A percentile compares a stretch with the other conserved stretches of the same genome.
These are phyloP conservation scores for Patagioenas fasciata DNA, from an alignment of 2,113 vertebrate genomes.

Conservation along the genomic window DNA sequence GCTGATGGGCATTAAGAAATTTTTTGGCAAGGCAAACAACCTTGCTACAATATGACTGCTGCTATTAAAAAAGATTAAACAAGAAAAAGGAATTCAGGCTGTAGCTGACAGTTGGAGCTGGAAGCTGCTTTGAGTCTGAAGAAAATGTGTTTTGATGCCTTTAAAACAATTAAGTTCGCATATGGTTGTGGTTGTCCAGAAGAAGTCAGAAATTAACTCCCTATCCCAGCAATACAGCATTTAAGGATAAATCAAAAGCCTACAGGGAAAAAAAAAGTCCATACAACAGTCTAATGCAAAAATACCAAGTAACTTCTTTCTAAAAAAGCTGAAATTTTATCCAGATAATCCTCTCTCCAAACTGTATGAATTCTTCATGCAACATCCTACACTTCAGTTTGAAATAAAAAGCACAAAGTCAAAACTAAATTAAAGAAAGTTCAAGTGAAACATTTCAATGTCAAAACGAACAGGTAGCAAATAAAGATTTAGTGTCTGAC, in stretches of 20 bases:
- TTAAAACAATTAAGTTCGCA: not conserved
- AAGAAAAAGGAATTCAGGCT: not conserved
- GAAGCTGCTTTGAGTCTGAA: not conserved
- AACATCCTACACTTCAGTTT: not conserved
- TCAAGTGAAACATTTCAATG: not conserved
- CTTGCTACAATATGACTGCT: not conserved
- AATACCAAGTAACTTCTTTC: not conserved
- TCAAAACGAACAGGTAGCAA: not conserved
- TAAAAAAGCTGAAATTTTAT: not conserved
- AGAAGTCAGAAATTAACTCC: not conserved
- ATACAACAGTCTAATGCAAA: not conserved
- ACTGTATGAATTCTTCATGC: not conserved
- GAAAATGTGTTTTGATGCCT: not conserved
- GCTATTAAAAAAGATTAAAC: not conserved
- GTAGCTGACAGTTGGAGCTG: not conserved
- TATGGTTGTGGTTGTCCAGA: not conserved
- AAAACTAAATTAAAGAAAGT: not conserved
- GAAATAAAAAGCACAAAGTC: not conserved
- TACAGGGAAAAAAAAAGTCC: not conserved
- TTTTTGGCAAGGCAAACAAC: not conserved
- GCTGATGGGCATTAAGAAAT: not conserved
- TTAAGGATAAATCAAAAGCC: not conserved
- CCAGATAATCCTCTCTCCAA: not conserved
- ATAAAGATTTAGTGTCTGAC: not conserved
- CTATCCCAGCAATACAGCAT: not conserved